Evolutionary conservation across 2,113 vertebrate species (phyloP).

Genomic region (Bubo bubo): DNA sequence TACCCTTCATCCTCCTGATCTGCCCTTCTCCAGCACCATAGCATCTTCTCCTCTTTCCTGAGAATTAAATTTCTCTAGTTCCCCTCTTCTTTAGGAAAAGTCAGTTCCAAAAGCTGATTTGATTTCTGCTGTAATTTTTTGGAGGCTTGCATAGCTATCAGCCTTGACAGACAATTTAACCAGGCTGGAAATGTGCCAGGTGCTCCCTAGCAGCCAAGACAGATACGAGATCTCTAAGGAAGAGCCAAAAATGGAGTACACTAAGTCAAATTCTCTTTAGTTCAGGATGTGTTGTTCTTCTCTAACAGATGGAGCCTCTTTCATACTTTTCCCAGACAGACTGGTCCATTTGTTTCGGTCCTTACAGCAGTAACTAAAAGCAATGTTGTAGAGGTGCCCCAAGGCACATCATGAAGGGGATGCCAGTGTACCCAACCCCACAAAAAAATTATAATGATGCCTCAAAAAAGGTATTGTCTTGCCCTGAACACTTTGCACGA

Average conservation of each 20-base stretch:
- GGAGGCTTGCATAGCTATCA: not conserved
- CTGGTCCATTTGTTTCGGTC: not conserved
- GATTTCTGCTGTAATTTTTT: not conserved
- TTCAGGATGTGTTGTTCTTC: not conserved
- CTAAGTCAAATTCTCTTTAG: not conserved
- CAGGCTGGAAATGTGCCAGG: not conserved
- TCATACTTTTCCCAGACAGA: not conserved
- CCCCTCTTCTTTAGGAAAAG: not conserved
- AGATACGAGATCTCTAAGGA: not conserved
- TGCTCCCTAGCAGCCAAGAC: not conserved
- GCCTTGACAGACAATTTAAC: conserved; percentile 11
- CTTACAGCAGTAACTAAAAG: not conserved
- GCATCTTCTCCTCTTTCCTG: not conserved
- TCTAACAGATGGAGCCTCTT: not conserved
- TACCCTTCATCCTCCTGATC: not conserved
- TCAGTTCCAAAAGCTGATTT: not conserved
- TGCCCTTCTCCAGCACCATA: not conserved
- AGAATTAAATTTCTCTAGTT: not conserved
- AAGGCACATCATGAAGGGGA: not conserved
- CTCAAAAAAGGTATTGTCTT: not conserved
- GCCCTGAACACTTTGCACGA: not conserved
- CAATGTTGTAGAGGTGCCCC: not conserved
- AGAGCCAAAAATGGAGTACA: not conserved
- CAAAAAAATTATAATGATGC: not conserved
- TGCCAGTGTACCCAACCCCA: not conserved